A percentile compares a stretch with the other conserved stretches of the same genome.
These are phyloP conservation scores for Fistularia commersonii DNA, from an alignment of 2,797 vertebrate genomes.

Conservation along the genomic window DNA sequence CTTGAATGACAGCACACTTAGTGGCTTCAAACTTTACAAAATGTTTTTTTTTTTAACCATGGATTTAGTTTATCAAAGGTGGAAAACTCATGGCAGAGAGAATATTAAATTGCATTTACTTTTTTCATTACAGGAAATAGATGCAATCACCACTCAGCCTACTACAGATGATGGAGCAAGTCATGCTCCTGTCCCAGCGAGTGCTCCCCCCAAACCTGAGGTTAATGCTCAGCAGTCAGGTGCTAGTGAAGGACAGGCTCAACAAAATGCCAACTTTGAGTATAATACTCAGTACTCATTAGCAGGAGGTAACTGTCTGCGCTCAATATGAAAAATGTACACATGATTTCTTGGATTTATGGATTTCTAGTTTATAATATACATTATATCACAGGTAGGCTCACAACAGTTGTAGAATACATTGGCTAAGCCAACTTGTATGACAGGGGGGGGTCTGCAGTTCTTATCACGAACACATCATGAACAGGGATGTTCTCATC, in stretches of 20 bases:
- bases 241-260: conserved; percentile 25
- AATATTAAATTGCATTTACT: neutral
- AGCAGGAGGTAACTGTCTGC: conserved; percentile 81
- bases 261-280: conserved; percentile 74
- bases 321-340: no score
- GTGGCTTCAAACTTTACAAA: no score
- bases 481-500: no score
- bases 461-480: no score
- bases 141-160: conserved; percentile 95
- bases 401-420: no score
- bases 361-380: no score
- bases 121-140: conserved; percentile 83
- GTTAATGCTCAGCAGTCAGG: conserved; percentile 70
- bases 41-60: no score
- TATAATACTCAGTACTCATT: conserved; percentile 95
- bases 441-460: no score
- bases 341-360: no score
- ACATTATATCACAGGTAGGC: no score
- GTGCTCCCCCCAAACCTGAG: conserved; percentile 83
- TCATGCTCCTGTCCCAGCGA: conserved; percentile 56
- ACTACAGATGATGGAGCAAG: conserved; percentile 61
- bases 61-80: neutral
- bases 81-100: neutral
- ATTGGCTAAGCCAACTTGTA: no score
- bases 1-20: no score